Percentiles rank a stretch among this genome's conserved stretches.
Evolutionary conservation across 2,888 invertebrate species (phyloP).

Genomic region (Apotomis turbidana): DNA sequence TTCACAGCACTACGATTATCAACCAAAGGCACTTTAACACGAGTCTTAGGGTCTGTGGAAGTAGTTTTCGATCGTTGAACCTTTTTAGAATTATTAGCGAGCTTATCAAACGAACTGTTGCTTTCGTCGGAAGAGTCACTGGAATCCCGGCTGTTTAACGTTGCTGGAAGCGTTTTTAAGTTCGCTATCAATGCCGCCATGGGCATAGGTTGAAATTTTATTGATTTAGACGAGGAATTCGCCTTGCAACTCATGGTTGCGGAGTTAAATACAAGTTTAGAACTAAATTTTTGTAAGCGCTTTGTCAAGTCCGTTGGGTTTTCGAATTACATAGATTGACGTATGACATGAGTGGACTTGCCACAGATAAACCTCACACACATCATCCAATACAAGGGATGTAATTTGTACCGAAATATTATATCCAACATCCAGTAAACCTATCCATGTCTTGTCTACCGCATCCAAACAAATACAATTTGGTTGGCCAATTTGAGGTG

Average conservation of each 20-base stretch:
- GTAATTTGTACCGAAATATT: too few relatives aligned
- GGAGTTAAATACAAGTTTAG: not conserved
- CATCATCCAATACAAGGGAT: too few relatives aligned
- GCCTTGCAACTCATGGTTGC: conserved; percentile 51
- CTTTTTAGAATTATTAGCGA: not conserved
- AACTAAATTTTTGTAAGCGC: not conserved
- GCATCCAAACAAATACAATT: too few relatives aligned
- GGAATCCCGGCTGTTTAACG: conserved; percentile 60
- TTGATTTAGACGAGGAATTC: conserved; percentile 72
- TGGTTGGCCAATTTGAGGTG: too few relatives aligned
- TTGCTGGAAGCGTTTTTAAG: conserved; percentile 65
- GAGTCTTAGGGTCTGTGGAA: not conserved
- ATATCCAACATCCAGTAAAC: too few relatives aligned
- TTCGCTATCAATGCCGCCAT: conserved; percentile 75
- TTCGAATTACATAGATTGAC: conserved; percentile 28
- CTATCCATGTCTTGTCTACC: too few relatives aligned
- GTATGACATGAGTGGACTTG: not conserved
- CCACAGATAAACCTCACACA: too few relatives aligned
- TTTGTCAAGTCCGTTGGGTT: conserved; percentile 19
- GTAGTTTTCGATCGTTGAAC: not conserved
- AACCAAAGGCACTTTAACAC: conserved; percentile 12
- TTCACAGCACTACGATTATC: conserved; percentile 17
- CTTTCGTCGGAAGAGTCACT: conserved; percentile 69
- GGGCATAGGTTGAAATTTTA: conserved; percentile 77
- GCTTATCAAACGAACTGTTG: conserved; percentile 58